phyloP scores from a whole-genome alignment of 2,113 vertebrate species.

The Tenebrosternarchus preto region DNA sequence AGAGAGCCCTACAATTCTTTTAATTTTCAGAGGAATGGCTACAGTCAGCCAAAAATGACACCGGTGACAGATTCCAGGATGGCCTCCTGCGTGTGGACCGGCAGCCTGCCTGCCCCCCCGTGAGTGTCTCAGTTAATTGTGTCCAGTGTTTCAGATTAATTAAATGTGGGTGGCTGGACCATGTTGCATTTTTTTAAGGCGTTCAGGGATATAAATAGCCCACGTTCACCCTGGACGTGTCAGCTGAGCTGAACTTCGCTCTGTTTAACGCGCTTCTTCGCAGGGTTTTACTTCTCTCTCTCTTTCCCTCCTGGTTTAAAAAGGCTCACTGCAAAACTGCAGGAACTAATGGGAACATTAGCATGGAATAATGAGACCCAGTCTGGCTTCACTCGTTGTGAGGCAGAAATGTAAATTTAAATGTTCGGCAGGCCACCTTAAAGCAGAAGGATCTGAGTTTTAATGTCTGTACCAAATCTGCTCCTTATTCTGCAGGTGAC shows the following conservation, averaged over 20 bases:
- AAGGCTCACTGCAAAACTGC: slow-evolving; percentile 40
- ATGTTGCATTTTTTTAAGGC: slow-evolving; percentile 21
- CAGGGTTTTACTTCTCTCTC: neutral
- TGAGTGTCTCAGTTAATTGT: slow-evolving; percentile 3
- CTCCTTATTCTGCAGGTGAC: slow-evolving; percentile 12
- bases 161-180: neutral
- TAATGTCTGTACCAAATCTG: slow-evolving; percentile 39
- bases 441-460: slow-evolving; percentile 28
- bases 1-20: slow-evolving; percentile 56
- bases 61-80: slow-evolving; percentile 40
- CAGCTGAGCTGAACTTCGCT: slow-evolving; percentile 20
- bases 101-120: slow-evolving; percentile 18
- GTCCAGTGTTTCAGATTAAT: slow-evolving; percentile 42
- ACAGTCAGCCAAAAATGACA: too few relatives aligned
- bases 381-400: slow-evolving; percentile 30
- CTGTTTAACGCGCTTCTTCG: slow-evolving; percentile 33
- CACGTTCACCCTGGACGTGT: slow-evolving; percentile 11
- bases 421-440: slow-evolving; percentile 39
- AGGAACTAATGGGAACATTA: slow-evolving; percentile 54
- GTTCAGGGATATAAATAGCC: slow-evolving; percentile 22
- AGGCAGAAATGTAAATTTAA: slow-evolving; percentile 51
- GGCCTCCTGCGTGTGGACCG: slow-evolving; percentile 38
- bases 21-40: slow-evolving; percentile 54
- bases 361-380: slow-evolving; percentile 52
- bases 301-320: slow-evolving; percentile 31